Base-by-base conservation (phyloP, 1,140 invertebrate species). In the Papilio xuthus region DNA sequence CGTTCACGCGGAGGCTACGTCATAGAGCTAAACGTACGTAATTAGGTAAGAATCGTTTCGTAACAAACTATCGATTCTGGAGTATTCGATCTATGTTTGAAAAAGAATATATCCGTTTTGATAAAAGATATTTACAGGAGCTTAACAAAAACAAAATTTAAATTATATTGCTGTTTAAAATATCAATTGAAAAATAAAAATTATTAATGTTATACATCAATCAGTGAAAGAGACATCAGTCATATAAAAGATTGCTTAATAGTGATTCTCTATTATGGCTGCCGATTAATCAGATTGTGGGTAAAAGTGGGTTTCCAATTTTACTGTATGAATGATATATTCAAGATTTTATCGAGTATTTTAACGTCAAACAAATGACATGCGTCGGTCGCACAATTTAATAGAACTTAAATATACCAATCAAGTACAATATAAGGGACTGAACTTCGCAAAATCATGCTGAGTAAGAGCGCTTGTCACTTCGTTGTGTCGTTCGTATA, bases 41-140 rank as follows among this genome's bases (percentile, higher is more conserved):
- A 82, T 84, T 89, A 86, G 85, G 82, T 87, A 89, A 87, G 82
- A 81, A 81, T 75, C 15, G 56, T 80, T 84, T 84, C 83, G 80
- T 82, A 82, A 81, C 70, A 18, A 18, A 47, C 50, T 63, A 26
- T 53, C 37, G 69, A 50, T 73, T 44, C 60, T 78, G 44, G n/a
- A 26, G 10, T 72, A 32, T 28, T 20, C 23, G 32, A 73, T 28
- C 60, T 63, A 28, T 63, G 23, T 63, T 15, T 6, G 15, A 13
- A 63, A 63, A 63, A 26, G 7, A 3, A 63, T 6, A 26, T 28
- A 6, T 47, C 3, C 32, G 6, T 6, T 32, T 32, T 32, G 32
- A 32, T 32, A 15, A 47, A 47, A 44, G 15, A 47, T 44, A 15
- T 47, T 47, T 2, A 32, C 32, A 32, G 32, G 32, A 32, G 32